Conservation (phyloP, 2,113 vertebrate species). For the Gnathonemus longibarbis region DNA sequence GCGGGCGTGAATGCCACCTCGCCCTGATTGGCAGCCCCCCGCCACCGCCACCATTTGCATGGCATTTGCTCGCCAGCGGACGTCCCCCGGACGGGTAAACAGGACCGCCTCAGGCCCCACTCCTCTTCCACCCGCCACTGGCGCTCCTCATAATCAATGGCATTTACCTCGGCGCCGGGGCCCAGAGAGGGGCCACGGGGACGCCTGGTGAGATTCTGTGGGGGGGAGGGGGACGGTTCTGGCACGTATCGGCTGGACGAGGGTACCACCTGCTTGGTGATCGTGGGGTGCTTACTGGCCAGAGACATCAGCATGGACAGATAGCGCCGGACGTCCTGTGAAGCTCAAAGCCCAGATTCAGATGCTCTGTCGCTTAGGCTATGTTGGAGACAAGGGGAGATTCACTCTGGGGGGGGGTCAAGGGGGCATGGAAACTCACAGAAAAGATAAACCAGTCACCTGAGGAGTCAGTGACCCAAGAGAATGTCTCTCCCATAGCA, state of each 20-base stretch:
- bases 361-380: not conserved
- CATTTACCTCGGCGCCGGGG: constrained; percentile 67
- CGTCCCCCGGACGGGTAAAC: constrained; percentile 92
- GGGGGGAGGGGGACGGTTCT: constrained; percentile 65
- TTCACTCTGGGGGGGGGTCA: not conserved
- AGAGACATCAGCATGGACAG: not conserved
- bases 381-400: not conserved
- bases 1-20: constrained; percentile 95
- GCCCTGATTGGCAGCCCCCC: constrained; percentile 89
- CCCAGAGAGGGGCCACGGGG: constrained; percentile 44
- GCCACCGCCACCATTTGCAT: constrained; percentile 94
- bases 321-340: not conserved
- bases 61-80: constrained; percentile 93
- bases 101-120: constrained; percentile 76
- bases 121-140: constrained; percentile 69
- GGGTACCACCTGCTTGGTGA: not conserved
- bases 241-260: constrained; percentile 59
- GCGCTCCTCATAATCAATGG: constrained; percentile 96
- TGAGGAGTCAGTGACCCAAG: not conserved
- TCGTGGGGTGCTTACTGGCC: not conserved
- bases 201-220: constrained; percentile 23
- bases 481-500: not conserved
- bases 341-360: not conserved
- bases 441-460: not conserved
- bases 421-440: not conserved